A percentile compares a stretch with the other conserved stretches of the same genome.
Evolutionary conservation across 2,797 vertebrate species (phyloP).

Genomic region (Rhabdophis nuchalis): DNA sequence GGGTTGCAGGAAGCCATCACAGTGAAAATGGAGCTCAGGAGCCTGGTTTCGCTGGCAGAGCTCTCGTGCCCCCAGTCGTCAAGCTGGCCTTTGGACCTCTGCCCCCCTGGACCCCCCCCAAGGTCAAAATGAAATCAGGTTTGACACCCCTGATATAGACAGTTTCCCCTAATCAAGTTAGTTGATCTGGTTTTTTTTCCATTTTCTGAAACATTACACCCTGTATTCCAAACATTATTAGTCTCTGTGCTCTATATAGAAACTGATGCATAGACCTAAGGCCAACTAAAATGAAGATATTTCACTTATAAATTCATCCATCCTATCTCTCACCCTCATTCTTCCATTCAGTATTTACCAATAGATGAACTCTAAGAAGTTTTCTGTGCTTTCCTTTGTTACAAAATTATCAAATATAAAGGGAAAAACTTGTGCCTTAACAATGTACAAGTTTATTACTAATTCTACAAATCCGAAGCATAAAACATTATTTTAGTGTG

Average conservation of each 20-base stretch:
- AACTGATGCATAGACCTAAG: background rate
- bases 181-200: background rate
- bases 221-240: background rate
- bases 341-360: background rate
- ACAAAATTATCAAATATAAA: background rate
- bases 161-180: background rate
- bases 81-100: too few relatives aligned
- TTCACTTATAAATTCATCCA: background rate
- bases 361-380: background rate
- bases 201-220: background rate
- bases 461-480: background rate
- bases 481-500: background rate
- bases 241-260: background rate
- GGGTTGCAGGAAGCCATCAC: too few relatives aligned
- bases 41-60: too few relatives aligned
- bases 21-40: too few relatives aligned
- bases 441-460: background rate
- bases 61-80: too few relatives aligned
- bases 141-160: background rate
- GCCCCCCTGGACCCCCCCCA: too few relatives aligned
- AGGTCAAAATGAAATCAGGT: too few relatives aligned
- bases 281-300: background rate
- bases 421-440: background rate
- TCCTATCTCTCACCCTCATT: too few relatives aligned
- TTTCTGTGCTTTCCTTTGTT: background rate